Conservation (phyloP, 92 coral and sea anemone genomes). For the Actinernus sp. region DNA sequence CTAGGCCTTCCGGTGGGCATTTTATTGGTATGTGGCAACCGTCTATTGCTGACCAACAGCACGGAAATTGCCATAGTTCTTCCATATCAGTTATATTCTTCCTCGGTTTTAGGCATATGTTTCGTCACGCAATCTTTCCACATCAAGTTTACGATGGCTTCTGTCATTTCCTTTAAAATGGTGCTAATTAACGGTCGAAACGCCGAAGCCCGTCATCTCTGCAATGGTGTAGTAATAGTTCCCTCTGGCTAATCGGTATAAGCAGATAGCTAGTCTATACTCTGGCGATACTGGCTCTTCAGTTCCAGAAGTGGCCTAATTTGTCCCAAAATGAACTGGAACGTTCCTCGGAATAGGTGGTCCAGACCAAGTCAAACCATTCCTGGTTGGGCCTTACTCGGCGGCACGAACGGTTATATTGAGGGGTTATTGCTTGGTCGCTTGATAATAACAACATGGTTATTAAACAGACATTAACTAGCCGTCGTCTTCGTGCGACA, state of each 20-base stretch:
- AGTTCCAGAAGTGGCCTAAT: slow-evolving; percentile 3
- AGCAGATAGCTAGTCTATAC: slow-evolving; percentile 51
- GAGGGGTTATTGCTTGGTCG: no score
- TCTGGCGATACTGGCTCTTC: slow-evolving; percentile 57
- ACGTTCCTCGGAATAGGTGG: slow-evolving; percentile 18
- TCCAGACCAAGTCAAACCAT: slow-evolving; percentile 34
- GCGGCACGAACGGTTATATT: slow-evolving; percentile 47
- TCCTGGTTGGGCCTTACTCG: slow-evolving; percentile 36
- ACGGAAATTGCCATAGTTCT: slow-evolving; percentile 15
- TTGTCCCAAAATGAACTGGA: slow-evolving; percentile 4
- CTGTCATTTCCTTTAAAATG: slow-evolving; percentile 43
- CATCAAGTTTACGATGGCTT: slow-evolving; percentile 33
- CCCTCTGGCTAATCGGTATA: slow-evolving; percentile 50
- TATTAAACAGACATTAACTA: no score
- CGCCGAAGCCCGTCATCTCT: slow-evolving; percentile 31
- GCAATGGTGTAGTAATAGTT: slow-evolving; percentile 57
- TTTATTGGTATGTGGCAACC: slow-evolving; percentile 9
- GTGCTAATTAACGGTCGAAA: slow-evolving; percentile 47
- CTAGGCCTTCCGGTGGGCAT: slow-evolving; percentile 2
- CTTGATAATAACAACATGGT: no score
- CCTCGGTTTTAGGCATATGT: slow-evolving; percentile 38
- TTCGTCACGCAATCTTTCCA: slow-evolving; percentile 25
- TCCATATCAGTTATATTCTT: not conserved
- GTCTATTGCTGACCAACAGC: slow-evolving; percentile 16
- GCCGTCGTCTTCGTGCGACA: no score